A percentile compares a stretch with the other conserved stretches of the same genome.
Evolutionary conservation across 2,888 invertebrate genomes (phyloP).

Genomic region (Timema podura): DNA sequence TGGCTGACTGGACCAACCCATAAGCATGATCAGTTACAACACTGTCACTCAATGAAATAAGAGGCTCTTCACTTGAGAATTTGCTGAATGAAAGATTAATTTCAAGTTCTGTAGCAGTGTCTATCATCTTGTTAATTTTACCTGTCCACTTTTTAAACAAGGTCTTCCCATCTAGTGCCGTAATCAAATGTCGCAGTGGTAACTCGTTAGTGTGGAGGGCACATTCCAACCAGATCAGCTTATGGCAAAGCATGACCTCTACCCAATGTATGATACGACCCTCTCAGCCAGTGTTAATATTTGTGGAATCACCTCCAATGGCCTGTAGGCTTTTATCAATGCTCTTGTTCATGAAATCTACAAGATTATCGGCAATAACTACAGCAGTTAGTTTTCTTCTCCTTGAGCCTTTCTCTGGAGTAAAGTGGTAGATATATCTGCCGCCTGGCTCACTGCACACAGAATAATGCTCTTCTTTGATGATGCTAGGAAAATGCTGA

Average conservation of each 20-base stretch:
- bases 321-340: conserved; percentile 18
- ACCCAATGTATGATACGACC: background rate
- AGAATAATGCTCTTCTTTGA: conserved; percentile 13
- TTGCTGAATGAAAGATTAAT: too few relatives aligned
- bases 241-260: background rate
- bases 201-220: background rate
- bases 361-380: conserved; percentile 19
- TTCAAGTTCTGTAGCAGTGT: too few relatives aligned
- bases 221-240: conserved; percentile 6
- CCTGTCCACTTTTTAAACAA: too few relatives aligned
- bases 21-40: conserved; percentile 18
- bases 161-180: too few relatives aligned
- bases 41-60: conserved; percentile 1
- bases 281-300: conserved; percentile 1
- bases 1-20: conserved; percentile 19
- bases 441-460: conserved; percentile 2
- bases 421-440: background rate
- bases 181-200: too few relatives aligned
- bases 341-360: conserved; percentile 14
- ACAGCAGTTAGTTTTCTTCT: conserved; percentile 11
- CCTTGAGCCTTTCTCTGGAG: conserved; percentile 3
- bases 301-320: conserved; percentile 9
- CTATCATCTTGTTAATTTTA: too few relatives aligned
- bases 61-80: background rate
- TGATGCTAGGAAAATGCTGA: conserved; percentile 15